phyloP scores from a whole-genome alignment of 2,113 vertebrate genomes.

The Todiramphus saurophagus region DNA sequence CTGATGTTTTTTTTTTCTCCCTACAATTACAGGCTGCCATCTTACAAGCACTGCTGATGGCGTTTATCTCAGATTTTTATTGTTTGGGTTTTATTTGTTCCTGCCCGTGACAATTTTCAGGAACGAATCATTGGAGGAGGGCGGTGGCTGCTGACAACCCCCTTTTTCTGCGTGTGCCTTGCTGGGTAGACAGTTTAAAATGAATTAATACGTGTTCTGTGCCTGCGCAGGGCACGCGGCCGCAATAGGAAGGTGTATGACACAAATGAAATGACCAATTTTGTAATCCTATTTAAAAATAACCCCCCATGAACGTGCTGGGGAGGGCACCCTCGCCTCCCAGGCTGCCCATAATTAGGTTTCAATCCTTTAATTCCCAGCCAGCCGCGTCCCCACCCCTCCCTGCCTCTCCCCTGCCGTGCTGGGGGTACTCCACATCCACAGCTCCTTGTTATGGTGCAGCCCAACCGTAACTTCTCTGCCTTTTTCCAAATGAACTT shows the following conservation, averaged over 20 bases:
- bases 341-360: neutral
- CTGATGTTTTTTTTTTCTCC: neutral
- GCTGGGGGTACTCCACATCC: neutral
- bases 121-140: neutral
- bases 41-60: neutral
- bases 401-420: neutral
- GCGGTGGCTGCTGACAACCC: neutral
- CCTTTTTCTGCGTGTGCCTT: neutral
- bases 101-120: neutral
- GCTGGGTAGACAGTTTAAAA: neutral
- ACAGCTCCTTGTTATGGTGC: accelerated
- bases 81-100: neutral
- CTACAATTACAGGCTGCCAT: neutral
- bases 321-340: neutral
- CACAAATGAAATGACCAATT: neutral
- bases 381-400: accelerated
- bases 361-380: neutral
- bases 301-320: neutral
- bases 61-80: neutral
- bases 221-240: accelerated
- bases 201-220: neutral
- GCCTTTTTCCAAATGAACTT: neutral
- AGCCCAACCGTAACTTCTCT: neutral
- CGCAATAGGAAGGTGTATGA: neutral
- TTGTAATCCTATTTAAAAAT: neutral